These are phyloP conservation scores for Spea hammondii DNA, from an alignment of 2,797 vertebrate species.

Conservation along the genomic window DNA sequence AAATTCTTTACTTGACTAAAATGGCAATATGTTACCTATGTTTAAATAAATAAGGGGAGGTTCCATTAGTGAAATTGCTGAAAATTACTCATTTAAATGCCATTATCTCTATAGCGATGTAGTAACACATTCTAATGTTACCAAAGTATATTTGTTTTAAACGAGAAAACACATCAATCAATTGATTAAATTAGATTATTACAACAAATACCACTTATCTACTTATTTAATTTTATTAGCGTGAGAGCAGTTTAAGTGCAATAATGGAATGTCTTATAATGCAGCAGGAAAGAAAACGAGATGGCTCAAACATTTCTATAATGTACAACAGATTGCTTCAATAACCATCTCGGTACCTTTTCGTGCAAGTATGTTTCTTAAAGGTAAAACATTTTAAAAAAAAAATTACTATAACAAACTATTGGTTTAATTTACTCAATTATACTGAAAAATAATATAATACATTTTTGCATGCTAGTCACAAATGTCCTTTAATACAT, in stretches of 20 bases:
- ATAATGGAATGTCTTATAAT: constrained; percentile 32
- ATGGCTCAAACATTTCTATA: constrained; percentile 26
- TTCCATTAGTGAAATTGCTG: constrained; percentile 14
- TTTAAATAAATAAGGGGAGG: constrained; percentile 35
- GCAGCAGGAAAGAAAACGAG: constrained; percentile 13
- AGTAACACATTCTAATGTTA: constrained; percentile 46
- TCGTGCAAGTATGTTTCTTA: too few species aligned
- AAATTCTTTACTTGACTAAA: constrained; percentile 35
- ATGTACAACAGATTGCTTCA: not conserved
- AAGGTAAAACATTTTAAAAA: too few species aligned
- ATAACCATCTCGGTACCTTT: not conserved
- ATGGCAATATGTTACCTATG: constrained; percentile 26
- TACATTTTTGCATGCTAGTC: too few species aligned
- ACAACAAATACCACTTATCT: constrained; percentile 36
- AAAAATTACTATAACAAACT: too few species aligned
- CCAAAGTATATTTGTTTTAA: constrained; percentile 48
- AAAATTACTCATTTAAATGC: constrained; percentile 36
- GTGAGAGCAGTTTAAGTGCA: constrained; percentile 32
- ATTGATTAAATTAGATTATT: constrained; percentile 43
- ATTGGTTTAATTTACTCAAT: too few species aligned
- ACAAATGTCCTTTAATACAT: too few species aligned
- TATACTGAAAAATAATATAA: too few species aligned
- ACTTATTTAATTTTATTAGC: constrained; percentile 34
- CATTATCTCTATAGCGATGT: constrained; percentile 41
- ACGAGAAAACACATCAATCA: constrained; percentile 41